phyloP scores from a whole-genome alignment of 2,888 invertebrate genomes.

The Nesidiocoris tenuis region DNA sequence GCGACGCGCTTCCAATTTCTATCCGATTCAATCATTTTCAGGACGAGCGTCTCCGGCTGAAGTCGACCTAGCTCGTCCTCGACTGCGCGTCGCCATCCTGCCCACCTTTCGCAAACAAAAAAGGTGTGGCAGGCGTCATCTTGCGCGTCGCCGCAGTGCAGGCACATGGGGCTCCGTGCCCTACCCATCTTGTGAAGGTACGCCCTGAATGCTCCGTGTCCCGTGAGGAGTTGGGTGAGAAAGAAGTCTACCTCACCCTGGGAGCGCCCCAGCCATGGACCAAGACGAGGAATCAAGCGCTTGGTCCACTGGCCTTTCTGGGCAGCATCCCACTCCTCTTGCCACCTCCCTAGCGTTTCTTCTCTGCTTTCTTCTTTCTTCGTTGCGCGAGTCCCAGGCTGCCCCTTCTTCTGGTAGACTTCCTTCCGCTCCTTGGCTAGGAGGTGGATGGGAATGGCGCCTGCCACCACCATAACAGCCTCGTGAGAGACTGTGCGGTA shows the following conservation, averaged over 20 bases:
- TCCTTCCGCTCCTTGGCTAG: constrained; percentile 45
- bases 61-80: too few relatives aligned
- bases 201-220: constrained; percentile 39
- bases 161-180: constrained; percentile 3
- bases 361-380: constrained; percentile 30
- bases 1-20: too few relatives aligned
- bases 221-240: constrained; percentile 48
- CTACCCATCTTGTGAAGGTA: constrained; percentile 1
- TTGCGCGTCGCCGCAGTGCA: too few relatives aligned
- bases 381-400: constrained; percentile 3
- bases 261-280: background rate
- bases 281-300: background rate
- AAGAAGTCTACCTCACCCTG: constrained; percentile 38
- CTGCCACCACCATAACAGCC: constrained; percentile 48
- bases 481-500: constrained; percentile 51
- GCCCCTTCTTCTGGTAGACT: constrained; percentile 1
- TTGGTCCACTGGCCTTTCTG: constrained; percentile 48
- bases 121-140: too few relatives aligned
- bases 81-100: too few relatives aligned
- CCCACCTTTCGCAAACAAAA: too few relatives aligned
- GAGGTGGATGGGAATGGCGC: constrained; percentile 52
- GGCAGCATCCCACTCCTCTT: constrained; percentile 46
- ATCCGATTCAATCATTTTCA: too few relatives aligned
- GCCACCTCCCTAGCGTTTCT: constrained; percentile 44
- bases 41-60: too few relatives aligned